Evolutionary conservation across 2,888 invertebrate species (phyloP), one percentile per base, ranked within the genome.

Genomic region (Phrixothrix hirtus): DNA sequence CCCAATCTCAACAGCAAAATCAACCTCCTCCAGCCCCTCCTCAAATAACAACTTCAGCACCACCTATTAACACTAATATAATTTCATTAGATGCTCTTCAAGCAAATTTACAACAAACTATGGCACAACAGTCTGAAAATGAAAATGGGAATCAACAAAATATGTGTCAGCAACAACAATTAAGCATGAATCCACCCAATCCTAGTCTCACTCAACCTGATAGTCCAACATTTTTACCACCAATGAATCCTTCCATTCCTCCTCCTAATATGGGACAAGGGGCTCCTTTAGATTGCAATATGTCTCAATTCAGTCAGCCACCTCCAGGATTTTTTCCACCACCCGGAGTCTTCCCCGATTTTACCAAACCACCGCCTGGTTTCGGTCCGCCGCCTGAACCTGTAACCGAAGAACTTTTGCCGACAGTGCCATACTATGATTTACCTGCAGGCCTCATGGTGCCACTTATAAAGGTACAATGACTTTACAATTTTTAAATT

Each of bases 391-490:
- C 51, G 1, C 58, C 57, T 1, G 56, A 59, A 89, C 91, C 12
- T 87, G 70, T 76, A 29, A 74, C 77, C 41, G 89, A 91, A 64
- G 91, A 92, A 56, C 77, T 92, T 59, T 85, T 92, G 78, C 96
- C 96, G 15, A 88, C 90, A 15, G 89, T 92, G 64, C 95, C 97
- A 38, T 99, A 98, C 75, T 98, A 90, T 74, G 97, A 98, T 73
- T 80, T 98, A 58, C 98, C 99, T 1, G 97, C 98, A 45, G 98
- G 97, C 32, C 81, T 99, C 12, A 97, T 99, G 89, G 95, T 96
- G 48, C 95, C 97, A n/a, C 82, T 97, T 9, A 91, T 99, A 53
- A 91, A 89, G 82, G 88, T 90, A 76, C 74, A 76, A 67, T 41
- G 26, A 39, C 34, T 25, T 35, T 34, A 17, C 27, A 41, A 31